phyloP scores from a whole-genome alignment of 2,113 vertebrate genomes.

The Bettongia penicillata region DNA sequence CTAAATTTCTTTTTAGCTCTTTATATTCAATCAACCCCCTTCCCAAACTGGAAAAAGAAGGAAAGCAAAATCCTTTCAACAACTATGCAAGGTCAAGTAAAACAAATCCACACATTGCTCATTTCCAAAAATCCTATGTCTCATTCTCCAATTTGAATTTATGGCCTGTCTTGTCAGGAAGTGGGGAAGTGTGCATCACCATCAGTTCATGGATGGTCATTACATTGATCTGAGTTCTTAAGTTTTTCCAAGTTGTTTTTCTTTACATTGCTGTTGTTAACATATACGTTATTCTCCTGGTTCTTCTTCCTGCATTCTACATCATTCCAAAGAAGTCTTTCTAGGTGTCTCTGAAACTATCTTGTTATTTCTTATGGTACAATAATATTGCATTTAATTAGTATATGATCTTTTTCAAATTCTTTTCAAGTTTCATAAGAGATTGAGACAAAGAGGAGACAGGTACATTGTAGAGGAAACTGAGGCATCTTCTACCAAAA shows the following conservation, averaged over 20 bases:
- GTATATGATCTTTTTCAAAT: neutral
- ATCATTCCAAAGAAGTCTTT: neutral
- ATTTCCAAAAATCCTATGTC: neutral
- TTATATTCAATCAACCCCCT: neutral
- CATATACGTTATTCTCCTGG: neutral
- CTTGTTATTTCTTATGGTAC: neutral
- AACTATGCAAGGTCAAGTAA: neutral
- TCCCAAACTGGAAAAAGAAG: neutral
- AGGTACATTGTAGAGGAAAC: neutral
- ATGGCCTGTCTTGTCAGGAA: neutral
- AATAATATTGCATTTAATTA: slow-evolving; percentile 33
- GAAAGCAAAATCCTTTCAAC: neutral
- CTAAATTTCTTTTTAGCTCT: neutral
- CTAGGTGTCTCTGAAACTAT: neutral
- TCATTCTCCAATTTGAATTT: neutral
- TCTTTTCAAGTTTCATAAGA: slow-evolving; percentile 24
- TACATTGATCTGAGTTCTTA: neutral
- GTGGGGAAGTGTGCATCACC: neutral
- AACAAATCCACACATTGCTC: neutral
- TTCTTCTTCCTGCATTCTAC: neutral
- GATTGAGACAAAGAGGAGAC: slow-evolving; percentile 20
- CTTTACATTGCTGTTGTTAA: neutral
- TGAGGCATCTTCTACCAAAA: slow-evolving; percentile 9
- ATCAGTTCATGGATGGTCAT: neutral
- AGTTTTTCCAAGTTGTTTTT: neutral